A percentile compares a stretch with the other conserved stretches of the same genome.
Evolutionary conservation across 2,797 vertebrate genomes (phyloP).

Genomic region (Ptychadena robeensis): DNA sequence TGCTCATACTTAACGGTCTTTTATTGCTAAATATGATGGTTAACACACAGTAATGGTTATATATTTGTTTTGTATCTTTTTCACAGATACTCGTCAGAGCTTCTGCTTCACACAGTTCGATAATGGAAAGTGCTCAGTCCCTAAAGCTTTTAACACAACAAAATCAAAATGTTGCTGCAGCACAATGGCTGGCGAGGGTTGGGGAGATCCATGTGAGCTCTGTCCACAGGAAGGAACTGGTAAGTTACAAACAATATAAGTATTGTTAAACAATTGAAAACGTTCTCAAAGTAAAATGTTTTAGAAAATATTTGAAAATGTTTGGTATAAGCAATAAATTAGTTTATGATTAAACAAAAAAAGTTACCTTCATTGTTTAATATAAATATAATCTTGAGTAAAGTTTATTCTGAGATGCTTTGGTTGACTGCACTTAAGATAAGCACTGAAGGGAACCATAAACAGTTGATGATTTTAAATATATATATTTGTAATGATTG

Average conservation of each 20-base stretch:
- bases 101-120: conserved; percentile 96
- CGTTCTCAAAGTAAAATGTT: not conserved
- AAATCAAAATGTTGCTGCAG: conserved; percentile 94
- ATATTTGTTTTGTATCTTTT: conserved; percentile 18
- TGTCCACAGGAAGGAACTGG: conserved; percentile 86
- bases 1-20: too few relatives aligned
- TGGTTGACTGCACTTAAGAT: too few relatives aligned
- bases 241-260: conserved; percentile 66
- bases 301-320: too few relatives aligned
- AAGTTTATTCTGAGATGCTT: too few relatives aligned
- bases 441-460: too few relatives aligned
- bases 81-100: conserved; percentile 87
- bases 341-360: too few relatives aligned
- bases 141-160: conserved; percentile 91
- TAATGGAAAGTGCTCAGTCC: conserved; percentile 85
- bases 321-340: too few relatives aligned
- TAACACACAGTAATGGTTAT: not conserved
- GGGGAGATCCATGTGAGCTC: conserved; percentile 95
- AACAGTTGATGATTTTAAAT: too few relatives aligned
- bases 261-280: not conserved
- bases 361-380: too few relatives aligned
- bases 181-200: conserved; percentile 90
- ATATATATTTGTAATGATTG: too few relatives aligned
- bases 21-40: too few relatives aligned
- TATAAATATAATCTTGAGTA: too few relatives aligned